phyloP scores from a whole-genome alignment of 2,113 vertebrate genomes.

The Pterophyllum scalare region DNA sequence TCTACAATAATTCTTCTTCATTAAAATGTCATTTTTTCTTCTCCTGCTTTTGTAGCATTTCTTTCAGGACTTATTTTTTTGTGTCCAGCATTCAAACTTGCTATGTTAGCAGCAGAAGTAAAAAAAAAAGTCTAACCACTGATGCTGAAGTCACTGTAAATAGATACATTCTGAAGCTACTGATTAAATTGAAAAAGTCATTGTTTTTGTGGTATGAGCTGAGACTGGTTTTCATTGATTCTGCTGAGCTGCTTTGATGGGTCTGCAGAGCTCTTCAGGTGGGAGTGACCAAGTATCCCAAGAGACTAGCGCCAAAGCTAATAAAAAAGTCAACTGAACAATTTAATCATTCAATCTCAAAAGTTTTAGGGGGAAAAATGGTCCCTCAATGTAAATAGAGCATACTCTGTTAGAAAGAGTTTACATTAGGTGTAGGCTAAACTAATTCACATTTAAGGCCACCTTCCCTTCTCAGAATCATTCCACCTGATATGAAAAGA shows the following conservation, averaged over 20 bases:
- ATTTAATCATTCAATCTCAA: background rate
- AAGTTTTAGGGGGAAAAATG: background rate
- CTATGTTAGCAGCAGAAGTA: background rate
- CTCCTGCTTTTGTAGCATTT: background rate
- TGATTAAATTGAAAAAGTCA: background rate
- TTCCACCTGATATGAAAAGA: background rate
- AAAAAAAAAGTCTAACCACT: background rate
- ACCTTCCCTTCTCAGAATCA: background rate
- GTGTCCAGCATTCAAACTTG: background rate
- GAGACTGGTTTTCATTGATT: background rate
- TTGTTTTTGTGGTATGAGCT: background rate
- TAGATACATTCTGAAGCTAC: background rate
- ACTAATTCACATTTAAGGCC: background rate
- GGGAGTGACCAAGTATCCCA: background rate
- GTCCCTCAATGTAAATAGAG: background rate
- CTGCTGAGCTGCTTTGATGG: conserved; percentile 5
- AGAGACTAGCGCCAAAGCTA: background rate
- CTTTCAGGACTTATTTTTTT: background rate
- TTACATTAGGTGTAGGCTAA: background rate
- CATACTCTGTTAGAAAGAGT: too few relatives aligned
- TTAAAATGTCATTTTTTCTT: background rate
- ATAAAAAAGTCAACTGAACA: background rate
- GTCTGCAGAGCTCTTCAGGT: background rate
- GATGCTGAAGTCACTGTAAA: background rate
- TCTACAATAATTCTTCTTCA: background rate